Base-by-base conservation (phyloP, 1,140 invertebrate species). In the Dolichoris vasculosae region DNA sequence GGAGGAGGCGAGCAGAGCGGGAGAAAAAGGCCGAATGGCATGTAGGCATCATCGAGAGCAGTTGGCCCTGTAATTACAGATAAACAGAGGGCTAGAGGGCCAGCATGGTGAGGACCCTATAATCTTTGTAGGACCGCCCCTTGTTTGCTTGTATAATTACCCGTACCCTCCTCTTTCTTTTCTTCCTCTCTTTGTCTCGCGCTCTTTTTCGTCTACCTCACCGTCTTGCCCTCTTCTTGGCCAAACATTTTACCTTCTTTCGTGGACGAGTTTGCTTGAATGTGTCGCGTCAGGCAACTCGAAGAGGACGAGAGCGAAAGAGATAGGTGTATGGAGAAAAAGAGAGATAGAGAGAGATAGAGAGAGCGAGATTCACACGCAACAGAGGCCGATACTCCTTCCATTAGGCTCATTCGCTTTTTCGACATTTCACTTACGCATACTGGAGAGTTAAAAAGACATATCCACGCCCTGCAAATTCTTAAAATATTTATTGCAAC, bases 1-100 rank as follows among this genome's bases (percentile, higher is more conserved):
- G 32, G 38, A 32, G 9, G 69, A 4, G 26, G 11, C 30, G n/a
- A 8, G 1, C 6, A 35, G 59, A 46, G 81, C 43, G 48, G 15
- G 35, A 40, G 63, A 46, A 64, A 59, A 0, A 71, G 43, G 15
- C 43, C 81, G 82, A 77, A 67, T 67, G 59, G 40, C 59, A 64
- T 77, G 73, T 67, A 79, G 26, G 63, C 87, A 88, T 84, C 87
- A 85, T 88, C 85, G 88, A 82, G 85, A 89, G 87, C 89, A 91
- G 91, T 90, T 91, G 89, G 91, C 90, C 90, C 91, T 92, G 90
- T 91, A 91, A 92, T 92, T 92, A 92, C 87, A 89, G 88, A 89
- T 88, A 90, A 91, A 89, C 89, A 88, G 88, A 87, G 88, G 87
- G 87, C 86, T 83, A 88, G 88, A 89, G 89, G 87, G 87, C 87